A percentile compares a stretch with the other conserved stretches of the same genome.
Evolutionary conservation across 2,113 vertebrate species (phyloP).

Genomic region (Leptodactylus fuscus): DNA sequence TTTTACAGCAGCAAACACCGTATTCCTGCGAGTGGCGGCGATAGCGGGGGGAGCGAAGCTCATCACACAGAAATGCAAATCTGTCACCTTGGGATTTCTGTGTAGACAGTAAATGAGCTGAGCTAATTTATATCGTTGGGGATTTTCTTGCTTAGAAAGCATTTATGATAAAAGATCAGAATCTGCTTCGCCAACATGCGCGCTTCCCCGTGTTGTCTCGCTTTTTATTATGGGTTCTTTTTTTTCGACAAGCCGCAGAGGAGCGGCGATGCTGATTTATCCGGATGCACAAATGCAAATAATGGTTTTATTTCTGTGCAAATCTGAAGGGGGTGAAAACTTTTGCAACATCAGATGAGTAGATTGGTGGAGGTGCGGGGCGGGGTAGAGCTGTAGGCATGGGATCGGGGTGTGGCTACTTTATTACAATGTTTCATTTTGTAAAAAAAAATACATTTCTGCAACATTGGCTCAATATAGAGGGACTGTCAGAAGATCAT

Average conservation of each 20-base stretch:
- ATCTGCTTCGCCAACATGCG: not conserved
- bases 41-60: not conserved
- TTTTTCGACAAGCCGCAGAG: not conserved
- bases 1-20: conserved; percentile 4
- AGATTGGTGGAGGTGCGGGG: too few species aligned
- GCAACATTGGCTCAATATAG: too few species aligned
- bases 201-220: not conserved
- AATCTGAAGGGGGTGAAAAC: not conserved
- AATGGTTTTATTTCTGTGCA: not conserved
- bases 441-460: too few species aligned
- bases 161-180: not conserved
- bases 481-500: too few species aligned
- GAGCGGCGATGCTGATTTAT: not conserved
- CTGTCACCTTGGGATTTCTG: not conserved
- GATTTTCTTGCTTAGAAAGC: conserved; percentile 23
- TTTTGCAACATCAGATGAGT: not conserved
- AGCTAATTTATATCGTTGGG: conserved; percentile 6
- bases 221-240: not conserved
- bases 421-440: too few species aligned
- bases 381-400: too few species aligned
- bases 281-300: not conserved
- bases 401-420: too few species aligned
- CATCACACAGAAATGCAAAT: conserved; percentile 9
- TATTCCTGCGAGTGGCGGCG: not conserved
- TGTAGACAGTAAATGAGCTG: conserved; percentile 8